Evolutionary conservation across 2,113 vertebrate genomes (phyloP), one percentile per base, ranked within the genome.

Genomic region (Lathamus discolor): DNA sequence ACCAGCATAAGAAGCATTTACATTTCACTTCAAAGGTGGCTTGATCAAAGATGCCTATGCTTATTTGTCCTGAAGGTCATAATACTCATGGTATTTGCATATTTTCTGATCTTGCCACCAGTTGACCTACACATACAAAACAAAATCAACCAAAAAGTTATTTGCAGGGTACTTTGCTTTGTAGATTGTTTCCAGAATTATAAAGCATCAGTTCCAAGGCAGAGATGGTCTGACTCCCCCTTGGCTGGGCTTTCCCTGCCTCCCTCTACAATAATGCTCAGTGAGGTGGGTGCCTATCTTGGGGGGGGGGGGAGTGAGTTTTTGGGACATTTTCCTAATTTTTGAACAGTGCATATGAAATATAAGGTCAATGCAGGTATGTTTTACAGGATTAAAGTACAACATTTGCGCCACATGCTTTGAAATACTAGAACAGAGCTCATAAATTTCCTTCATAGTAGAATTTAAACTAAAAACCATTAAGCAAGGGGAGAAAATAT

Each of bases 221-320:
- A 19, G 5, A 49, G 31, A 19, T 19, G 6, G 5, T 64, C 48
- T 86, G 35, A 27, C 44, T 74, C 4, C 5, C 7, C 18, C 18
- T 80, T 33, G 7, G 7, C 9, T 76, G 41, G 12, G 11, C 17
- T 66, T 64, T 76, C 3, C 7, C 6, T 70, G 37, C 12, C 25
- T 74, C 35, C 6, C 10, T 52, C 20, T 62, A 3, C 6, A 7
- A 48, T 44, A 29, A 25, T 9, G 12, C n/a, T 82, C 31, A 55
- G 6, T 5, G 16, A 39, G 3, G 35, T 37, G 13, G 5, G 5
- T 64, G 7, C 13, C 6, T 76, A 4, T 66, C 35, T 19, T 11
- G 6, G 13, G 41, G 41, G 10, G 41, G 4, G 4, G 5, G 10
- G 1, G 2, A 66, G 13, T 17, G 11, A 83, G 27, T 0, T 52